Evolutionary conservation across 2,113 vertebrate genomes (phyloP).

Genomic region (Nicator chloris): DNA sequence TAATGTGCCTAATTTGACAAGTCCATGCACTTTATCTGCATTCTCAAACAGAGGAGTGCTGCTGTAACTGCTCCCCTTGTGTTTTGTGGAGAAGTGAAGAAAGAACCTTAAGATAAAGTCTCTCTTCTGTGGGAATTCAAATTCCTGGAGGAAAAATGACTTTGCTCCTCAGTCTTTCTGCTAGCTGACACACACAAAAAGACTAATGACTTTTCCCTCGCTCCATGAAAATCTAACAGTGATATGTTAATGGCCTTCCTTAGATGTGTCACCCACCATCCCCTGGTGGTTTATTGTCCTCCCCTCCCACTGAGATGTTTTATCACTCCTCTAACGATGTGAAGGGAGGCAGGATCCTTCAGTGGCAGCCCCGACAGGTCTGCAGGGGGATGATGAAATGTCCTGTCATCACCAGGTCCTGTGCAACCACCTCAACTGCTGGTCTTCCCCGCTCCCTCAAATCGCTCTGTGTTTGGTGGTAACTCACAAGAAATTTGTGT

Average conservation of each 20-base stretch:
- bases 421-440: not conserved
- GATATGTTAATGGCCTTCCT: not conserved
- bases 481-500: not conserved
- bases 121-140: not conserved
- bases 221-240: not conserved
- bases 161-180: not conserved
- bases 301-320: not conserved
- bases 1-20: not conserved
- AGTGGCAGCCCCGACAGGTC: accelerated
- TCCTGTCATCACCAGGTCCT: not conserved
- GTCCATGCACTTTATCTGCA: not conserved
- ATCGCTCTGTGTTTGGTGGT: accelerated
- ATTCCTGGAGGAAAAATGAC: not conserved
- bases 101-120: not conserved
- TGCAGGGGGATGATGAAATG: not conserved
- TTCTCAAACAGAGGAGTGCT: not conserved
- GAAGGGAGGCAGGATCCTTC: not conserved
- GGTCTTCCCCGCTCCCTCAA: not conserved
- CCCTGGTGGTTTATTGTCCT: not conserved
- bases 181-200: not conserved
- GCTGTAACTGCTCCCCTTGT: not conserved
- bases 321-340: not conserved
- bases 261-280: not conserved
- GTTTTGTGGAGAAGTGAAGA: not conserved
- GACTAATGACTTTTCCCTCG: not conserved